Evolutionary conservation across 2,888 invertebrate genomes (phyloP).

Genomic region (Phyllotreta striolata): DNA sequence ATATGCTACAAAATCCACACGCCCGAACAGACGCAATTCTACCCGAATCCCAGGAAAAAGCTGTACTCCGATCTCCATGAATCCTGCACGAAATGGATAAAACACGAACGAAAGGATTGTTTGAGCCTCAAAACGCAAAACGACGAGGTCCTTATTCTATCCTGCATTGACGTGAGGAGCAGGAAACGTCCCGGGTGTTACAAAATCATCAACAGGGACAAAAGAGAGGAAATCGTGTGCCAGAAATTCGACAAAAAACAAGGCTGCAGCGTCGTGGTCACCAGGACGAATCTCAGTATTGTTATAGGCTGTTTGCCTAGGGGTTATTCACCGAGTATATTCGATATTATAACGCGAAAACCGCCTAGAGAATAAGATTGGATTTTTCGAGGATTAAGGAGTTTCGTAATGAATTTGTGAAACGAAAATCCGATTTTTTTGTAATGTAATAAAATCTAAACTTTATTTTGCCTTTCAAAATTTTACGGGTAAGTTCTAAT

Average conservation of each 20-base stretch:
- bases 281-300: conserved; percentile 36
- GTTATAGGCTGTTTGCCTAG: conserved; percentile 33
- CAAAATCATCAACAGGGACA: conserved; percentile 40
- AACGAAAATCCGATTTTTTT: too few relatives aligned
- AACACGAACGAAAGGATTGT: conserved; percentile 35
- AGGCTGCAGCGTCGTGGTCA: conserved; percentile 37
- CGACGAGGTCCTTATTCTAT: conserved; percentile 35
- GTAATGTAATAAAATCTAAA: too few relatives aligned
- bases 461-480: too few relatives aligned
- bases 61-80: conserved; percentile 31
- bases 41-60: conserved; percentile 35
- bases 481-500: too few relatives aligned
- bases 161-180: conserved; percentile 35
- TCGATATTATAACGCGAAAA: conserved; percentile 14
- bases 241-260: conserved; percentile 36
- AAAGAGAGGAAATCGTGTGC: conserved; percentile 39
- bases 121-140: conserved; percentile 39
- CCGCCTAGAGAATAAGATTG: conserved; percentile 17
- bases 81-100: conserved; percentile 40
- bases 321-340: conserved; percentile 20
- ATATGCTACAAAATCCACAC: conserved; percentile 41
- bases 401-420: neutral
- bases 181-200: conserved; percentile 39
- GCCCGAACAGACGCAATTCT: conserved; percentile 33
- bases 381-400: neutral